Evolutionary conservation across 2,797 vertebrate species (phyloP).

Genomic region (Urophycis tenuis): DNA sequence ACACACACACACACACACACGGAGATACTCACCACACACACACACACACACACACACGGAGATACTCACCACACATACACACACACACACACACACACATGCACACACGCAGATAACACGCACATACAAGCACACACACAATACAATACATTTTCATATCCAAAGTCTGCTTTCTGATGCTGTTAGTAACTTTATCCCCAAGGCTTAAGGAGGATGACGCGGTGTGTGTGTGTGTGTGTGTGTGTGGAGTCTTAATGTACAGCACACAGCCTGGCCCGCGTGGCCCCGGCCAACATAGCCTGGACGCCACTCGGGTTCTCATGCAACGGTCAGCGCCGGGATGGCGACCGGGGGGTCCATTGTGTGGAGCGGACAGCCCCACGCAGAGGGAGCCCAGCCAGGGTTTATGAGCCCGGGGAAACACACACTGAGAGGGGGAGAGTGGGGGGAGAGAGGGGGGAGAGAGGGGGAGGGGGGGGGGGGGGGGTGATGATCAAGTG

Average conservation of each 20-base stretch:
- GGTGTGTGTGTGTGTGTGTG: no score
- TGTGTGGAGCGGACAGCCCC: conserved; percentile 47
- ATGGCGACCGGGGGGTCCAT: conserved; percentile 39
- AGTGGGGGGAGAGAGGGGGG: no score
- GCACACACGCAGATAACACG: background rate
- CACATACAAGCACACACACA: background rate
- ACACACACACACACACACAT: background rate
- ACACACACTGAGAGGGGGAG: background rate
- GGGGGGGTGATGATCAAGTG: background rate
- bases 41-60: background rate
- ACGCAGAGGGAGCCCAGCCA: conserved; percentile 37
- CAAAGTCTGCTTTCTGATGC: no score
- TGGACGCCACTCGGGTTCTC: conserved; percentile 55
- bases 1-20: conserved; percentile 12
- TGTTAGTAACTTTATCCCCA: no score
- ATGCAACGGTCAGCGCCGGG: conserved; percentile 54
- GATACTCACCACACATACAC: conserved; percentile 3
- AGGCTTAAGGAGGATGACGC: background rate
- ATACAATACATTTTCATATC: background rate
- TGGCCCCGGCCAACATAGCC: conserved; percentile 7
- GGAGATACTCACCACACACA: background rate
- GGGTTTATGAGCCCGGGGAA: conserved; percentile 44
- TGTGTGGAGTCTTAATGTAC: background rate
- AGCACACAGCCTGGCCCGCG: background rate
- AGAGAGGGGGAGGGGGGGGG: conserved; percentile 17